Conservation (phyloP, 1,140 invertebrate species). For the Cotesia typhae region DNA sequence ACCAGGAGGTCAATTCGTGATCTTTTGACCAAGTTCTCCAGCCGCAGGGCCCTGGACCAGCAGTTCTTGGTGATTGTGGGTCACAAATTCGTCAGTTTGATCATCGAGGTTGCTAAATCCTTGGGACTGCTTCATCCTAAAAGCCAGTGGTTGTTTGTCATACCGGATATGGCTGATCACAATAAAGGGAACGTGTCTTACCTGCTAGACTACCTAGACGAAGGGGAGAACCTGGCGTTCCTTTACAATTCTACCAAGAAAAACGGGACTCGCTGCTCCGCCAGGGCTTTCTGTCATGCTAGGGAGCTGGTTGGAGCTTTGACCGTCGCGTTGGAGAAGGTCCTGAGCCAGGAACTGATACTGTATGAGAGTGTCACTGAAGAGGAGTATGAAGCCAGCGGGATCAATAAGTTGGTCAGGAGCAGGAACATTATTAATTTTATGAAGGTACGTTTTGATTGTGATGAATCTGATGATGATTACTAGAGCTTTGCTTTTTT, state of each 20-base stretch:
- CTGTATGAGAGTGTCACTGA: constrained; percentile 77
- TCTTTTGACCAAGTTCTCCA: constrained; percentile 64
- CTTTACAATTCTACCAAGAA: constrained; percentile 74
- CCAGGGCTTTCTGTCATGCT: constrained; percentile 71
- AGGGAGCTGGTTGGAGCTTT: constrained; percentile 72
- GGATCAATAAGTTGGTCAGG: constrained; percentile 73
- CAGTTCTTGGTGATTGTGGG: constrained; percentile 58
- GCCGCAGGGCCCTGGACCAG: constrained; percentile 52
- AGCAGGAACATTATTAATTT: constrained; percentile 67
- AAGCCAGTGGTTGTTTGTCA: constrained; percentile 82
- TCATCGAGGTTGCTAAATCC: constrained; percentile 71
- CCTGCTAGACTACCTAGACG: constrained; percentile 70
- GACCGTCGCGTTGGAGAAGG: constrained; percentile 71
- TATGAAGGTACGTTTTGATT: constrained; percentile 27
- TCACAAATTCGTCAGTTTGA: constrained; percentile 61
- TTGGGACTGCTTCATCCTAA: constrained; percentile 71
- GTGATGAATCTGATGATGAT: not conserved
- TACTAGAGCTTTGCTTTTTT: not conserved
- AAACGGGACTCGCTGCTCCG: constrained; percentile 35
- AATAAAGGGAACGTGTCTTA: constrained; percentile 63
- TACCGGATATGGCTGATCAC: constrained; percentile 70
- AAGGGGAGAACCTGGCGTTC: constrained; percentile 86
- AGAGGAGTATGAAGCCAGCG: constrained; percentile 82
- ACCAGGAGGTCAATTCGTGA: constrained; percentile 65
- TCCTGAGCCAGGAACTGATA: constrained; percentile 73